Evolutionary conservation across 2,113 vertebrate species (phyloP).

Genomic region (Nansenia antarctica): DNA sequence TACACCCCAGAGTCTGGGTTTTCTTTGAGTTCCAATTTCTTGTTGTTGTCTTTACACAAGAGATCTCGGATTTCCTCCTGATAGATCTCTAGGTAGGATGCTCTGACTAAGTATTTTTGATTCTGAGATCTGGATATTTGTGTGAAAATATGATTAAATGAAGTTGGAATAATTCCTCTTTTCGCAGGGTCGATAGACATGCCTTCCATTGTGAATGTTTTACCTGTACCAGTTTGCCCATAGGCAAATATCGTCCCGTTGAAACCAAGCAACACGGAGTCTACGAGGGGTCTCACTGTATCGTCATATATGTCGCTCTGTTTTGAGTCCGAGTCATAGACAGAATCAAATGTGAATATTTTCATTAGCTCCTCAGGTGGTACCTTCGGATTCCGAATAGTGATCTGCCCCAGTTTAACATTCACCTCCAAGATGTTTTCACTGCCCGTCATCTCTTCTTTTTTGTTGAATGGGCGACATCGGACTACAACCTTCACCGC

Average conservation of each 20-base stretch:
- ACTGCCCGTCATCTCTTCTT: conserved; percentile 77
- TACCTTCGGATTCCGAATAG: conserved; percentile 84
- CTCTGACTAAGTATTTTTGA: conserved; percentile 94
- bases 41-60: conserved; percentile 89
- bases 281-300: conserved; percentile 89
- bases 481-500: conserved; percentile 93
- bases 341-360: conserved; percentile 93
- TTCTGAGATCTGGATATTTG: conserved; percentile 95
- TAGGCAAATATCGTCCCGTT: conserved; percentile 95
- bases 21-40: conserved; percentile 92
- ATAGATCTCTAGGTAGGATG: conserved; percentile 98
- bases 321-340: conserved; percentile 86
- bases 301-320: conserved; percentile 92
- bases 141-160: conserved; percentile 95
- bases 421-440: conserved; percentile 86
- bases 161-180: conserved; percentile 87
- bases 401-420: conserved; percentile 90
- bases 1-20: conserved; percentile 88
- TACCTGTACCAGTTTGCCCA: conserved; percentile 94
- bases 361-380: conserved; percentile 85
- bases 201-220: conserved; percentile 95
- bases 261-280: conserved; percentile 89
- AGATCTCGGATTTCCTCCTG: conserved; percentile 96
- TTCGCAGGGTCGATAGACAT: conserved; percentile 82
- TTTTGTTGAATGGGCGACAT: conserved; percentile 87